phyloP scores from a whole-genome alignment of 2,888 invertebrate genomes.

The Lumbricus terrestris region DNA sequence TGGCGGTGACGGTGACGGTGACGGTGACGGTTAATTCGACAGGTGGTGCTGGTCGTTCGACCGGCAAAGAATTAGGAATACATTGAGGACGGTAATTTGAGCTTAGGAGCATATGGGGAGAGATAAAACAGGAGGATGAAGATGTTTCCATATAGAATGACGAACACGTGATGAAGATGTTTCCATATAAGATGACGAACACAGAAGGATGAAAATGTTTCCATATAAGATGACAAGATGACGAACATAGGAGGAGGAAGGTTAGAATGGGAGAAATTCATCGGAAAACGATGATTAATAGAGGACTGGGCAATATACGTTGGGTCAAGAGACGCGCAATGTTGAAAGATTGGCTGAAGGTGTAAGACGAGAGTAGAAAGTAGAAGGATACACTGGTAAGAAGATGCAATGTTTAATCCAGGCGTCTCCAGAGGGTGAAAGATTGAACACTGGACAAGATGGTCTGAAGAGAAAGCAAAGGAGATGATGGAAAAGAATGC shows the following conservation, averaged over 20 bases:
- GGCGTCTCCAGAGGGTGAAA: too few species aligned
- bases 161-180: too few species aligned
- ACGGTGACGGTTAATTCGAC: background rate
- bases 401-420: too few species aligned
- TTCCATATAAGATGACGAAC: too few species aligned
- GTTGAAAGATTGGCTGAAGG: too few species aligned
- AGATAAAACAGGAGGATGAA: background rate
- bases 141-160: background rate
- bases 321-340: background rate
- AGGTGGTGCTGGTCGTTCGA: background rate
- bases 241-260: background rate
- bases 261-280: background rate
- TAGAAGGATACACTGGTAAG: too few species aligned
- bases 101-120: background rate
- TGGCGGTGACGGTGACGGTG: background rate
- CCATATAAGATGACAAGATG: background rate
- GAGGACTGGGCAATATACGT: background rate
- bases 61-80: background rate
- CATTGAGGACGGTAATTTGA: background rate
- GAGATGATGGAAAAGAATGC: background rate
- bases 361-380: background rate
- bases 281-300: background rate
- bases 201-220: accelerated
- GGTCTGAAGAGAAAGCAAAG: background rate
- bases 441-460: background rate